Evolutionary conservation across 2,888 invertebrate species (phyloP).

Genomic region (Eupithecia abbreviata): DNA sequence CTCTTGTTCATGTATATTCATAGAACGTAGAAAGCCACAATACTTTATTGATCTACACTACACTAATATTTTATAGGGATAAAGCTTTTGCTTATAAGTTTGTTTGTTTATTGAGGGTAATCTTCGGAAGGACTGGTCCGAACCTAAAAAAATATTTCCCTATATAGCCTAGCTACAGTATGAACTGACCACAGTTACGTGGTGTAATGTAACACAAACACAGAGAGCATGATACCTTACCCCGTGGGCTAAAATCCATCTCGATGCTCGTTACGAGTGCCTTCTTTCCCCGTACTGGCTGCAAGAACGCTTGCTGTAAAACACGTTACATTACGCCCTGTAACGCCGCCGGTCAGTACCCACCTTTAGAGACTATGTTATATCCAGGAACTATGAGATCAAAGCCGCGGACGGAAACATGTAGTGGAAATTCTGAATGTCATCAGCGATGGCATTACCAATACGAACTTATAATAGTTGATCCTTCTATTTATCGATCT

Average conservation of each 20-base stretch:
- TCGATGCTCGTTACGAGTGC: no score
- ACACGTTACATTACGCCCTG: no score
- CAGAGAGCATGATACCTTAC: no score
- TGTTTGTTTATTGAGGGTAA: not conserved
- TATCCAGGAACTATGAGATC: not conserved
- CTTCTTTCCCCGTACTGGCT: no score
- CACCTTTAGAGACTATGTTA: not conserved
- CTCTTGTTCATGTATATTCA: conserved; percentile 40
- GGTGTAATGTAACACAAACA: no score
- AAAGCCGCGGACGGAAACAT: not conserved
- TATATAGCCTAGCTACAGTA: not conserved
- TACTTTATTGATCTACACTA: not conserved
- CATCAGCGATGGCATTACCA: not conserved
- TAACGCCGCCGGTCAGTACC: no score
- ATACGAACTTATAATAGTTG: not conserved
- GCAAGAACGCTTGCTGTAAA: no score
- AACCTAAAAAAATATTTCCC: not conserved
- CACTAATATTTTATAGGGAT: conserved; percentile 2
- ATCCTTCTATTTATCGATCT: not conserved
- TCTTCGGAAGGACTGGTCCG: not conserved
- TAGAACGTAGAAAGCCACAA: conserved; percentile 20
- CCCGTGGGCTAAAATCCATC: no score
- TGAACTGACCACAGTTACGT: no score
- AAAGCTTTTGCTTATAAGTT: not conserved
- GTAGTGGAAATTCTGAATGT: not conserved